These are phyloP conservation scores for Varecia variegata DNA, from an alignment of 2,797 vertebrate genomes.

Conservation along the genomic window DNA sequence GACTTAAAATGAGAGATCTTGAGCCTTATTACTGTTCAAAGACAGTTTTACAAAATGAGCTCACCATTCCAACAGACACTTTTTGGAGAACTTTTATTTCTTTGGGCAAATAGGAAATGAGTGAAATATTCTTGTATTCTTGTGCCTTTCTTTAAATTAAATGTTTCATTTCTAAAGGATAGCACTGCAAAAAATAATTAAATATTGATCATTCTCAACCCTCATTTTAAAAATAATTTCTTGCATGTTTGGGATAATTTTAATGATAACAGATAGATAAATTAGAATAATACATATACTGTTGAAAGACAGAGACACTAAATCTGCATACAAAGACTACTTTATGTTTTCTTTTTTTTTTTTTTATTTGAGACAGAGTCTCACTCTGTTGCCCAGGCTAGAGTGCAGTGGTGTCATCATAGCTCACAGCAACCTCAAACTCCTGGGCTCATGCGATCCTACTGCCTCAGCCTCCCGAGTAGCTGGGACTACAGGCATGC, in stretches of 20 bases:
- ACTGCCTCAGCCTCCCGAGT: neutral
- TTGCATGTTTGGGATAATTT: slow-evolving; percentile 14
- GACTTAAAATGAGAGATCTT: neutral
- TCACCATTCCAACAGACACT: neutral
- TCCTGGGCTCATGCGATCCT: neutral
- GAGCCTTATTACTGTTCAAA: neutral
- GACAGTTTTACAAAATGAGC: neutral
- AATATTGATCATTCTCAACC: neutral
- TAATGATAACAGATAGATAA: neutral
- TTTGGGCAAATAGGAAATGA: slow-evolving; percentile 17
- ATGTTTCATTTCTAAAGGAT: neutral
- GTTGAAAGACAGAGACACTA: neutral
- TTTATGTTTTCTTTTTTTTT: slow-evolving; percentile 8
- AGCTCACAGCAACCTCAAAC: neutral
- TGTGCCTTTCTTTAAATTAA: neutral
- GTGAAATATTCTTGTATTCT: neutral
- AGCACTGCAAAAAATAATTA: neutral
- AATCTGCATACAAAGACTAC: neutral
- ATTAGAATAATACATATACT: neutral
- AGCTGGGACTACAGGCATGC: neutral
- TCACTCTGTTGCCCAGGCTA: neutral
- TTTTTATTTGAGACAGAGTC: neutral
- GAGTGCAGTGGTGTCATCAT: neutral
- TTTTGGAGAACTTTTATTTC: neutral
- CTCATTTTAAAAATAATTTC: slow-evolving; percentile 2